Base-by-base conservation (phyloP, 2,113 vertebrate species). In the Pterocles gutturalis region DNA sequence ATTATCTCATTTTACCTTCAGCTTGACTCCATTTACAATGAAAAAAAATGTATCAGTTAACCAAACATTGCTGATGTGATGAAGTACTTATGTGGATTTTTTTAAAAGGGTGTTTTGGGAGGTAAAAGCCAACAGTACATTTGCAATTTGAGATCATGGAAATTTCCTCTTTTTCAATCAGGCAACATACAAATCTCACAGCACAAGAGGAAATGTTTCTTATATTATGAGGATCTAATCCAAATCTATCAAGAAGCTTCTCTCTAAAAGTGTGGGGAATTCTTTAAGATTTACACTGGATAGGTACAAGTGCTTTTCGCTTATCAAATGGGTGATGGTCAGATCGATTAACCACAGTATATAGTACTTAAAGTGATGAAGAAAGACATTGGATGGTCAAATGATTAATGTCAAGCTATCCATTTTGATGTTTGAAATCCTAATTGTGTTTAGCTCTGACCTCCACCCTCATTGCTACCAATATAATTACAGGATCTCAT, bases 361-460 rank as follows among this genome's bases (percentile, higher is more conserved):
- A 61, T 91, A 79, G 94, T 93, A 97, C 87, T 95, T 91, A 77
- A 91, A 94, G 81, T 90, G 88, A 97, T 90, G 89, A 95, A 94
- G 87, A 96, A 95, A 94, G 89, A 94, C 87, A 96, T 93, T 90
- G 87, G 77, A 94, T 83, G 70, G 67, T 67, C 75, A 82, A 87
- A 82, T 83, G 91, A 96, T 94, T 95, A 96, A 97, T 93, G 76
- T 93, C 58, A 89, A 94, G 7, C 34, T 78, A 95, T 85, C 73
- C 61, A 51, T 94, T 95, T 93, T 79, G 64, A 45, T 90, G 84
- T 93, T 96, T 11, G 0, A 73, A 96, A 96, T 96, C 79, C 71
- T 84, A 91, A 75, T 86, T 72, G 79, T 62, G 51, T 95, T 96
- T 93, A 86, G 71, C 51, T 70, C 57, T 83, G 43, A 83, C 91